A percentile compares a stretch with the other conserved stretches of the same genome.
These are phyloP conservation scores for Zoroaster sp. DNA, from an alignment of 53 echinoderm and acorn worm genomes.

Conservation along the genomic window DNA sequence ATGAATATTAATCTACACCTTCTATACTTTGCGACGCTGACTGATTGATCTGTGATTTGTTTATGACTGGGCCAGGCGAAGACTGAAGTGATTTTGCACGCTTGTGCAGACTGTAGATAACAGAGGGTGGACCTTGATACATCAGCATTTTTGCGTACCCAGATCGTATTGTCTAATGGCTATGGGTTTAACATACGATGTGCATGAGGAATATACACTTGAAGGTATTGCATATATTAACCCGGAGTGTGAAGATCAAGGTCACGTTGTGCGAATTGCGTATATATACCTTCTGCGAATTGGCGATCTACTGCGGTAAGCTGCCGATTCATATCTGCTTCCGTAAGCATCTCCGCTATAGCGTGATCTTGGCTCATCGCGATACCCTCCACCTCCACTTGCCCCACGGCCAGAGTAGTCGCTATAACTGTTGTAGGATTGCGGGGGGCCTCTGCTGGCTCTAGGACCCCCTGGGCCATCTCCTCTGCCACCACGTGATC, in stretches of 20 bases:
- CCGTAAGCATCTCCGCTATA: slow-evolving; percentile 69
- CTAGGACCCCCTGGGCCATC: slow-evolving; percentile 57
- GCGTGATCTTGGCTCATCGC: slow-evolving; percentile 72
- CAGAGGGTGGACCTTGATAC: too few relatives aligned
- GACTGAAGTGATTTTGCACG: too few relatives aligned
- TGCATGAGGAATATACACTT: neutral
- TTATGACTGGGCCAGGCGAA: neutral
- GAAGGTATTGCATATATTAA: neutral
- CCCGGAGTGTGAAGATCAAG: neutral
- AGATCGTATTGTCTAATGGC: neutral
- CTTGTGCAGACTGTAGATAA: neutral
- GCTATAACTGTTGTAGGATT: slow-evolving; percentile 34
- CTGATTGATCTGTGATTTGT: neutral
- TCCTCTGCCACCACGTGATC: slow-evolving; percentile 53
- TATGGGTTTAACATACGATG: neutral
- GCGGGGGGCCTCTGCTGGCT: slow-evolving; percentile 28
- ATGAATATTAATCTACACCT: neutral
- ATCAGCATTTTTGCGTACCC: neutral
- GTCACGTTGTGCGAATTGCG: slow-evolving; percentile 33
- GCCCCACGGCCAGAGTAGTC: slow-evolving; percentile 38
- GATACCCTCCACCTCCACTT: slow-evolving; percentile 56
- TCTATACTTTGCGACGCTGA: neutral
- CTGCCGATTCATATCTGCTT: slow-evolving; percentile 60
- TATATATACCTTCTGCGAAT: slow-evolving; percentile 95
- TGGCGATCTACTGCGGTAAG: slow-evolving; percentile 97